These are phyloP conservation scores for Eurystomus gularis DNA, from an alignment of 2,113 vertebrate species.

Conservation along the genomic window DNA sequence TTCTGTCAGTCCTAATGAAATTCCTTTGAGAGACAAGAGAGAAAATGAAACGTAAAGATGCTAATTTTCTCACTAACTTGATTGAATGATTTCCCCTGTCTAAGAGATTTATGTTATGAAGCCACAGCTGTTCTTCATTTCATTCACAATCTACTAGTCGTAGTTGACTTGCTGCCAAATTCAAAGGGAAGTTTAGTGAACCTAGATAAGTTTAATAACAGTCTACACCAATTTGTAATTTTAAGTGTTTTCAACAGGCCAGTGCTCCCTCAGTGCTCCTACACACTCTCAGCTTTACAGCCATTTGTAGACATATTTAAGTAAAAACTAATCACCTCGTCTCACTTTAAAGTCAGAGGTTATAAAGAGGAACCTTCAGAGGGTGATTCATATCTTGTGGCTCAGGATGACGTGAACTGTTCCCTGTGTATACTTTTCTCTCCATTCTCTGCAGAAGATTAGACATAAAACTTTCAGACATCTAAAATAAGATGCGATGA, in stretches of 20 bases:
- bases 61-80: constrained; percentile 48
- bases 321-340: neutral
- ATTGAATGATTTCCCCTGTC: constrained; percentile 28
- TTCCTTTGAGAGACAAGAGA: neutral
- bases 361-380: neutral
- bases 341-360: neutral
- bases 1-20: constrained; percentile 39
- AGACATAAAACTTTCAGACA: neutral
- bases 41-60: constrained; percentile 28
- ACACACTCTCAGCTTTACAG: neutral
- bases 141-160: constrained; percentile 4
- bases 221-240: neutral
- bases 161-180: neutral
- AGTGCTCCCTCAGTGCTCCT: neutral
- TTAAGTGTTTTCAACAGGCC: neutral
- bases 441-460: neutral
- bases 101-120: constrained; percentile 45
- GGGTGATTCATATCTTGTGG: neutral
- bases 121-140: constrained; percentile 36
- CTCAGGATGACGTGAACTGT: neutral
- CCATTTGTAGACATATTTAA: neutral
- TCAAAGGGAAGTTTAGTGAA: neutral
- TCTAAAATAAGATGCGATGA: neutral
- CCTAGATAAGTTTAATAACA: neutral
- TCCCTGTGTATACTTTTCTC: neutral